A percentile compares a stretch with the other conserved stretches of the same genome.
These are phyloP conservation scores for Prionace glauca DNA, from an alignment of 2,797 vertebrate genomes.

Conservation along the genomic window DNA sequence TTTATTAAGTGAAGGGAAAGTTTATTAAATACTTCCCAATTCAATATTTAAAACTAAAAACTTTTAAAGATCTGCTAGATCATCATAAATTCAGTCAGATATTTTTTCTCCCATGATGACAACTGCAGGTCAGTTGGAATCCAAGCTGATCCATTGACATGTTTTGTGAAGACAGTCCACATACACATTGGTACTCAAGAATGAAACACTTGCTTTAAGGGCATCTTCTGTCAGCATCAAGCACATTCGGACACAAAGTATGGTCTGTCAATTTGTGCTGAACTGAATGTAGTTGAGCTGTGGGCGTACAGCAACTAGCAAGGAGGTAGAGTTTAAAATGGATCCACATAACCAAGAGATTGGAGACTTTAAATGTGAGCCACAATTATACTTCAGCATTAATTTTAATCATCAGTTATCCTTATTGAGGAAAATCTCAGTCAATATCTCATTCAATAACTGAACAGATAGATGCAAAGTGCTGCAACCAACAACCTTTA, in stretches of 20 bases:
- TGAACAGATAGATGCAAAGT: no score
- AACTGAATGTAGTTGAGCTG: background rate
- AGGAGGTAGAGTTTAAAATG: background rate
- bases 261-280: background rate
- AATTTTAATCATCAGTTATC: background rate
- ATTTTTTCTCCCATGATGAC: background rate
- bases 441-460: background rate
- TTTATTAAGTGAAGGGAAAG: background rate
- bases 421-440: background rate
- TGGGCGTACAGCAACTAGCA: background rate
- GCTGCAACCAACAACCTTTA: background rate
- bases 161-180: background rate
- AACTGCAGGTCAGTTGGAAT: background rate
- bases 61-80: background rate
- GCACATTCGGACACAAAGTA: background rate
- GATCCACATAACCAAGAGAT: background rate
- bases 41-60: background rate
- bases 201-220: background rate
- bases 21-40: background rate
- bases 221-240: background rate
- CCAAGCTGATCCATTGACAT: background rate
- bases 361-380: background rate
- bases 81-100: slow-evolving; percentile 16
- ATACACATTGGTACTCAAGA: background rate
- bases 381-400: background rate